phyloP scores from a whole-genome alignment of 2,888 invertebrate genomes.

The Megamerina dolium region DNA sequence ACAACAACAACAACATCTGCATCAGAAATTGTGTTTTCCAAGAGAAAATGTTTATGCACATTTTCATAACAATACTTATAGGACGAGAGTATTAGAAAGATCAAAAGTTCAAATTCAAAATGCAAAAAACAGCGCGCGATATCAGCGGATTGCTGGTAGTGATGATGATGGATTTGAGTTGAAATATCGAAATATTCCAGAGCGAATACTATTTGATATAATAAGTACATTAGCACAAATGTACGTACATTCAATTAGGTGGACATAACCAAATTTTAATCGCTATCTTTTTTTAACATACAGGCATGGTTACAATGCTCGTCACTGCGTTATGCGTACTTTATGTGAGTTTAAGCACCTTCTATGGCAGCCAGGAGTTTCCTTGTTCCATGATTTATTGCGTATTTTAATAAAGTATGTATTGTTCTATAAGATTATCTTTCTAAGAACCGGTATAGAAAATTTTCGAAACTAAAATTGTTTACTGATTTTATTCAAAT shows the following conservation, averaged over 20 bases:
- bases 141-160: neutral
- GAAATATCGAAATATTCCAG: neutral
- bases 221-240: slow-evolving; percentile 23
- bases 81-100: too few species aligned
- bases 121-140: too few species aligned
- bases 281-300: too few species aligned
- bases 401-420: slow-evolving; percentile 59
- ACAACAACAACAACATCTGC: neutral
- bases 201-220: slow-evolving; percentile 21
- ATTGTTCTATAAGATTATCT: too few species aligned
- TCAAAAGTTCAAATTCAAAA: too few species aligned
- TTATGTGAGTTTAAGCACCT: slow-evolving; percentile 61
- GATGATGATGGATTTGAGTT: neutral
- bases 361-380: slow-evolving; percentile 56
- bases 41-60: slow-evolving; percentile 1
- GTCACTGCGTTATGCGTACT: slow-evolving; percentile 58
- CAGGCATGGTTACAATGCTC: slow-evolving; percentile 34
- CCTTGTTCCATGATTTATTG: slow-evolving; percentile 62
- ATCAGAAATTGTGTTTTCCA: slow-evolving; percentile 1
- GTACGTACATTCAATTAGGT: slow-evolving; percentile 12
- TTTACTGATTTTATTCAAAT: too few species aligned
- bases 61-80: neutral
- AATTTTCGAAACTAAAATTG: too few species aligned
- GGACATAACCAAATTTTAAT: neutral
- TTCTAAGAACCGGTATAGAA: too few species aligned